Conservation (phyloP, 1,140 invertebrate genomes). For the Ectropis grisescens region DNA sequence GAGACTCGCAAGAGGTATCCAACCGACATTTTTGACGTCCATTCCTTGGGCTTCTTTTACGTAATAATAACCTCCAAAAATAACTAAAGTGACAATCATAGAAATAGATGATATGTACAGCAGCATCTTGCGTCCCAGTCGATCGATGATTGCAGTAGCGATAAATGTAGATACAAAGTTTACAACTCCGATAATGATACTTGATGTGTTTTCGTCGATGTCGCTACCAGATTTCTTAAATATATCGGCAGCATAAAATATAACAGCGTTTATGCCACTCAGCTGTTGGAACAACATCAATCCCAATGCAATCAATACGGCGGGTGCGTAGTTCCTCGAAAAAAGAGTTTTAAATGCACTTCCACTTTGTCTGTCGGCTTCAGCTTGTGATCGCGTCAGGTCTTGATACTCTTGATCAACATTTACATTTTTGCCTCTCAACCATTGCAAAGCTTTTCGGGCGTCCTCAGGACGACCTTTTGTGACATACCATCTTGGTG, state of each 20-base stretch:
- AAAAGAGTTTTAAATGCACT: constrained; percentile 76
- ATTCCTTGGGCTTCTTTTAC: constrained; percentile 62
- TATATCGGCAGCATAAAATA: constrained; percentile 92
- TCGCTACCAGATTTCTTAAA: constrained; percentile 86
- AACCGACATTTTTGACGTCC: constrained; percentile 76
- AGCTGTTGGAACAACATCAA: constrained; percentile 96
- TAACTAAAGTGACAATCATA: constrained; percentile 81
- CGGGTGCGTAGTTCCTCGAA: constrained; percentile 76
- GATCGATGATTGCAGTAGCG: constrained; percentile 86
- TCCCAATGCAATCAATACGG: constrained; percentile 83
- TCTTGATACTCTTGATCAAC: constrained; percentile 87
- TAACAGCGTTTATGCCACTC: constrained; percentile 93
- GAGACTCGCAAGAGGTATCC: constrained; percentile 85
- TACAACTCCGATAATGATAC: constrained; percentile 88
- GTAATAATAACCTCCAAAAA: constrained; percentile 84
- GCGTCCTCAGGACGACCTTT: constrained; percentile 82
- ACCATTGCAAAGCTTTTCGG: constrained; percentile 80
- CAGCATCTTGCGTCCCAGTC: constrained; percentile 86
- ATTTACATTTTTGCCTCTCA: constrained; percentile 82
- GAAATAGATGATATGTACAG: constrained; percentile 83
- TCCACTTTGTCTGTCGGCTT: constrained; percentile 73
- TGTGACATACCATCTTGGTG: constrained; percentile 89
- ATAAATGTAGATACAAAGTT: constrained; percentile 91
- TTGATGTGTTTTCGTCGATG: constrained; percentile 80
- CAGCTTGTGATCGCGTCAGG: constrained; percentile 80